A percentile compares a stretch with the other conserved stretches of the same genome.
Conservation (phyloP, 2,797 vertebrate species). For the Myripristis murdjan region DNA sequence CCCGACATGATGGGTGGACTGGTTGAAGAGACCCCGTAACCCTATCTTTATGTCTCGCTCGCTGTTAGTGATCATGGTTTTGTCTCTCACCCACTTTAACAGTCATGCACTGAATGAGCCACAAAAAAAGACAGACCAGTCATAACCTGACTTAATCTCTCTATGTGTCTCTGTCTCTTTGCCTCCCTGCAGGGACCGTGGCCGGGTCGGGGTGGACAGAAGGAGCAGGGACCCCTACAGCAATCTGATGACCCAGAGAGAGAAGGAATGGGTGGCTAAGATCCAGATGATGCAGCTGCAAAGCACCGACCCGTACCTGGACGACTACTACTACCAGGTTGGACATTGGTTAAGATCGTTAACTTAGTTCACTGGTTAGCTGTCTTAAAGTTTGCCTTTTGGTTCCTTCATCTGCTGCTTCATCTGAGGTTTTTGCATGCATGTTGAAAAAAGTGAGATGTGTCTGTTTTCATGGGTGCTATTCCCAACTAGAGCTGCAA, state of each 20-base stretch:
- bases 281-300: constrained; percentile 99
- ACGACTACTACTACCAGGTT: constrained; percentile 99
- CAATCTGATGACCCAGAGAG: constrained; percentile 96
- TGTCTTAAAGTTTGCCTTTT: neutral
- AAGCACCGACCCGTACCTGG: constrained; percentile 96
- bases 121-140: too few relatives aligned
- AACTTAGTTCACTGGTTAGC: neutral
- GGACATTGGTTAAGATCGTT: neutral
- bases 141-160: too few relatives aligned
- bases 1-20: too few relatives aligned
- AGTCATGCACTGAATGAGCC: too few relatives aligned
- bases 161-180: neutral
- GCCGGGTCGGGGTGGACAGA: constrained; percentile 81
- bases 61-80: too few relatives aligned
- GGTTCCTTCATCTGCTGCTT: neutral
- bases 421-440: too few relatives aligned
- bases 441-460: too few relatives aligned
- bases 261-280: constrained; percentile 98
- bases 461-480: too few relatives aligned
- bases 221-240: constrained; percentile 93
- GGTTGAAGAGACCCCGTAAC: too few relatives aligned
- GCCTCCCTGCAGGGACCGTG: constrained; percentile 59
- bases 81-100: too few relatives aligned
- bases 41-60: too few relatives aligned
- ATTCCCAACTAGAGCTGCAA: too few relatives aligned